Conservation (phyloP, 2,888 invertebrate species). For the Acanthoscelides obtectus region DNA sequence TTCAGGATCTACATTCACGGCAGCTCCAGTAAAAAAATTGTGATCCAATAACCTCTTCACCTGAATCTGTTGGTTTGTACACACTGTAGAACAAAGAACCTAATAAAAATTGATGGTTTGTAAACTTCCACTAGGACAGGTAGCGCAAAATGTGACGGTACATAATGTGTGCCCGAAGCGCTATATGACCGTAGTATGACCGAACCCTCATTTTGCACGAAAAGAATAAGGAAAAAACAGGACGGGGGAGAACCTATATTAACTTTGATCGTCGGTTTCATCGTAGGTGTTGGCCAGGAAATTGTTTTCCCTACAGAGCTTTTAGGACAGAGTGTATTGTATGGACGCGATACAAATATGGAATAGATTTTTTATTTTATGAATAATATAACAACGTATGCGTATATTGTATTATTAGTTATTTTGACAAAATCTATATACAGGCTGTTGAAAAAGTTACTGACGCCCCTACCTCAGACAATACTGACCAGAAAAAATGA, state of each 20-base stretch:
- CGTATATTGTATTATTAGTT: too few species aligned
- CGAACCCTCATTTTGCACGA: not conserved
- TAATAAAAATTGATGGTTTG: not conserved
- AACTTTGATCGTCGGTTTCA: not conserved
- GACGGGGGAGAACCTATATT: not conserved
- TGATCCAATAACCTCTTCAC: too few species aligned
- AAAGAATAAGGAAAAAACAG: not conserved
- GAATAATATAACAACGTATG: too few species aligned
- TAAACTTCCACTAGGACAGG: not conserved
- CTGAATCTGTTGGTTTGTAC: too few species aligned
- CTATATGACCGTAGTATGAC: not conserved
- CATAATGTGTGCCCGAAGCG: not conserved
- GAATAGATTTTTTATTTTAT: too few species aligned
- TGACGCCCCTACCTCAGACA: too few species aligned
- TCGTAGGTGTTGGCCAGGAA: not conserved
- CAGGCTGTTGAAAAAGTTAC: too few species aligned
- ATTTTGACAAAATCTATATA: too few species aligned
- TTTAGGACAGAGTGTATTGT: not conserved
- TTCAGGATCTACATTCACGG: too few species aligned
- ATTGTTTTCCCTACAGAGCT: not conserved
- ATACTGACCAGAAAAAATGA: too few species aligned
- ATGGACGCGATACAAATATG: too few species aligned
- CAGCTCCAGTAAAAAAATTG: too few species aligned
- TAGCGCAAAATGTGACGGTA: not conserved
- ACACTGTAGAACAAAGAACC: not conserved